A percentile compares a stretch with the other conserved stretches of the same genome.
phyloP scores from a whole-genome alignment of 2,797 vertebrate species.

The Sebastes steindachneri region DNA sequence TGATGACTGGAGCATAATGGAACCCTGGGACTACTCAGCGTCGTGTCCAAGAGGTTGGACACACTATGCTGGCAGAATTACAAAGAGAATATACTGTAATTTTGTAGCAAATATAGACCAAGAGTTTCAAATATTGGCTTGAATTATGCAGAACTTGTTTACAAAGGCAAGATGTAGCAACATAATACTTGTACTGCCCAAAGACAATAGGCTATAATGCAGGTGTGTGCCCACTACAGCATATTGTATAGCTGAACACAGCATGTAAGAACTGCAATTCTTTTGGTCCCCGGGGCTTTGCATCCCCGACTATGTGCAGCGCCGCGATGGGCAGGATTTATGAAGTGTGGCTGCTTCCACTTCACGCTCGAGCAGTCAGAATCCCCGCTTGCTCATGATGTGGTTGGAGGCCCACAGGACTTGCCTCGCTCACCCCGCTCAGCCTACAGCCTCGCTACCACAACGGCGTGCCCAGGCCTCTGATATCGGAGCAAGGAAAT shows the following conservation, averaged over 20 bases:
- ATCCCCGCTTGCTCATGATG: conserved; percentile 66
- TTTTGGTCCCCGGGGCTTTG: conserved; percentile 53
- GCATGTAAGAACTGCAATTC: conserved; percentile 17
- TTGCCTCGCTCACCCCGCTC: conserved; percentile 33
- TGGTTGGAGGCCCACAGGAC: conserved; percentile 61
- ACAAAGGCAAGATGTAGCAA: neutral
- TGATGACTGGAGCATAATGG: conserved; percentile 25
- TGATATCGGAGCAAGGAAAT: conserved; percentile 23
- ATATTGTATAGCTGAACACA: conserved; percentile 31
- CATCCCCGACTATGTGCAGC: conserved; percentile 38
- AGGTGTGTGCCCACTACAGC: neutral
- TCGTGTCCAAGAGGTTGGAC: conserved; percentile 2
- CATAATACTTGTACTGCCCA: neutral
- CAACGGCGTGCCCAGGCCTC: conserved; percentile 5
- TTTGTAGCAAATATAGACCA: neutral
- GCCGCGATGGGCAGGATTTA: conserved; percentile 62
- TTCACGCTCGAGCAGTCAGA: conserved; percentile 70
- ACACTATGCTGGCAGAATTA: neutral
- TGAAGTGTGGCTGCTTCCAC: conserved; percentile 70
- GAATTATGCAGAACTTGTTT: conserved; percentile 17
- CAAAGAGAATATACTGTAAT: neutral
- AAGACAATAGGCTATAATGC: conserved; percentile 1
- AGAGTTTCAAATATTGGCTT: neutral
- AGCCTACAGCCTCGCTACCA: conserved; percentile 20
- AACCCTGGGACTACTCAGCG: conserved; percentile 12